phyloP scores from a whole-genome alignment of 2,888 invertebrate species.

The Watsonalla cultraria region DNA sequence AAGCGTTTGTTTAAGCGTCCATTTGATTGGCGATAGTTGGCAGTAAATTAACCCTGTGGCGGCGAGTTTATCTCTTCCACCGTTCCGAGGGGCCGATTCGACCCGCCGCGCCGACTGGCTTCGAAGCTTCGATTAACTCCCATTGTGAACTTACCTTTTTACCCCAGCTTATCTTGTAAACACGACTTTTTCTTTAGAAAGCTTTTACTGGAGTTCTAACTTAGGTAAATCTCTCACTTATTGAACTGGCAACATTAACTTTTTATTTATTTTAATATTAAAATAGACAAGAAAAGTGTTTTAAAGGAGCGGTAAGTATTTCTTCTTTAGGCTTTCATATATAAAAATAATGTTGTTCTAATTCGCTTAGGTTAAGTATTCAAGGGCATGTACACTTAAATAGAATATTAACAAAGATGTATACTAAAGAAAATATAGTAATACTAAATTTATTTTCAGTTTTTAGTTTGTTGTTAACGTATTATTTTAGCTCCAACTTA shows the following conservation, averaged over 20 bases:
- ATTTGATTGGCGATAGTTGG: slow-evolving; percentile 15
- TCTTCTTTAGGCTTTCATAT: too few species aligned
- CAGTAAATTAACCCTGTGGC: slow-evolving; percentile 46
- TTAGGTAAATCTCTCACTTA: background rate
- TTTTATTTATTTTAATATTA: background rate
- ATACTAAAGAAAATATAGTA: too few species aligned
- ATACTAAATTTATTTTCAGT: too few species aligned
- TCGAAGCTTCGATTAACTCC: slow-evolving; percentile 36
- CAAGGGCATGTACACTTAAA: too few species aligned
- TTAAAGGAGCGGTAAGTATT: too few species aligned
- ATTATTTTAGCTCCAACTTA: too few species aligned
- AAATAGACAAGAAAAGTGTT: background rate
- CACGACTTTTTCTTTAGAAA: slow-evolving; percentile 9
- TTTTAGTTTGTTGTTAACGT: too few species aligned
- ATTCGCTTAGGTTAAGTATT: too few species aligned
- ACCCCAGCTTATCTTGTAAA: slow-evolving; percentile 10
- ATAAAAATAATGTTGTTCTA: too few species aligned
- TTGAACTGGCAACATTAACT: background rate
- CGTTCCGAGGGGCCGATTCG: slow-evolving; percentile 27
- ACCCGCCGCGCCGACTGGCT: slow-evolving; percentile 18
- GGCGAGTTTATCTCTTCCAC: slow-evolving; percentile 56
- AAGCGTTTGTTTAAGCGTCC: slow-evolving; percentile 19
- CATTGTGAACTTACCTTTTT: slow-evolving; percentile 15
- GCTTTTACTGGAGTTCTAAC: slow-evolving; percentile 1
- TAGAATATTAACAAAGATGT: too few species aligned